Conservation (phyloP, 1,140 invertebrate genomes). For the Heterodera carotae region DNA sequence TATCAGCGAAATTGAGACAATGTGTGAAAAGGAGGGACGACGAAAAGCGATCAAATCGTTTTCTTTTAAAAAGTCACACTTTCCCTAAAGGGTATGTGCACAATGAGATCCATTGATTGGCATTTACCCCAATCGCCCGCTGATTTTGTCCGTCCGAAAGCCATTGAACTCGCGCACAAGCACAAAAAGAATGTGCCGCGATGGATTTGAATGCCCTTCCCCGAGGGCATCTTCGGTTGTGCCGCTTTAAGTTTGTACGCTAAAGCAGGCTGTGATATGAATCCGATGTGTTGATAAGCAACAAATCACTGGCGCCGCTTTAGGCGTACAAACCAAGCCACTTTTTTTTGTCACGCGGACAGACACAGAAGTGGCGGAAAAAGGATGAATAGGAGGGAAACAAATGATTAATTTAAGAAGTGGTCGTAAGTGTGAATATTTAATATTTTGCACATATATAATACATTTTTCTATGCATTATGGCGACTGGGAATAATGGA, state of each 20-base stretch:
- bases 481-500: background rate
- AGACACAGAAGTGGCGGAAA: too few species aligned
- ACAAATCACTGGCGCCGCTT: slow-evolving; percentile 35
- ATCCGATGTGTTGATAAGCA: background rate
- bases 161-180: too few species aligned
- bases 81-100: too few species aligned
- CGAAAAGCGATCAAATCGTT: background rate
- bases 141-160: background rate
- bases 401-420: too few species aligned
- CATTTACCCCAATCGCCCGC: too few species aligned
- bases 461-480: too few species aligned
- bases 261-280: slow-evolving; percentile 39
- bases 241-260: slow-evolving; percentile 26
- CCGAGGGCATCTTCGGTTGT: background rate
- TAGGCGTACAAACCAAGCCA: slow-evolving; percentile 31
- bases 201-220: too few species aligned
- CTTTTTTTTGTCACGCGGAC: background rate
- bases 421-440: too few species aligned
- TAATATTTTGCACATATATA: background rate
- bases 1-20: slow-evolving; percentile 26
- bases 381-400: too few species aligned
- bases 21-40: background rate
- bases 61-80: too few species aligned
- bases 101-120: too few species aligned
- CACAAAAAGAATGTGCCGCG: too few species aligned